Evolutionary conservation across 2,797 vertebrate genomes (phyloP), one percentile per base, ranked within the genome.

Genomic region (Paramormyrops hopkinsi): DNA sequence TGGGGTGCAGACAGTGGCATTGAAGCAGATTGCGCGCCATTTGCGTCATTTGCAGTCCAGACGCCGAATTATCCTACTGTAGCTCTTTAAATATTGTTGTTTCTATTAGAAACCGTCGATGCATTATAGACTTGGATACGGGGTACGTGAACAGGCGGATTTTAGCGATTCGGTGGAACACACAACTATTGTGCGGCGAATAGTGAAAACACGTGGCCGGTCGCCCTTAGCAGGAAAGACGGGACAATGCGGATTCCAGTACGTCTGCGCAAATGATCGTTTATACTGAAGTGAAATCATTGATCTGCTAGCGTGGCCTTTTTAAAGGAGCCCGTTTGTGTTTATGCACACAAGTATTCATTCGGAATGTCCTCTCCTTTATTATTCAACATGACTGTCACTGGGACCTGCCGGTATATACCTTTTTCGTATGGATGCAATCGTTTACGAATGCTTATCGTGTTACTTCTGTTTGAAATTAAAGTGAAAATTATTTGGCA

Each of bases 171-270:
- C 0, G n/a, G 1, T 6, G 41, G 25, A 56, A 89, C 89, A 90
- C 91, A 94, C 93, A 94, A 94, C 93, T 84, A 84, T 84, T 84
- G 82, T 92, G 88, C 94, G 9, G 93, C 94, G 8, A 88, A 92
- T 89, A 89, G 88, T 90, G 91, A 92, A 92, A 94, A 91, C 95
- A 96, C 95, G 95, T 96, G 95, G 94, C 93, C 85, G 73, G 56
- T 91, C 88, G 92, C 87, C 83, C 8, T 90, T 88, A 89, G 92
- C 87, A 14, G 65, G 65, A 33, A 33, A 69, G 62, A 92, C 87
- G 90, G 83, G 11, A 48, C 48, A 85, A 51, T 46, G 46, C 83
- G 44, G n/a, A 85, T 50, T 69, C 65, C 65, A 33, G 11, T 33
- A 69, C 65, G 65, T 69, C 65, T 69, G 65, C 65, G 65, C 65